Percentiles rank a stretch among this genome's conserved stretches.
Evolutionary conservation across 2,113 vertebrate genomes (phyloP).

Genomic region (Clarias gariepinus): DNA sequence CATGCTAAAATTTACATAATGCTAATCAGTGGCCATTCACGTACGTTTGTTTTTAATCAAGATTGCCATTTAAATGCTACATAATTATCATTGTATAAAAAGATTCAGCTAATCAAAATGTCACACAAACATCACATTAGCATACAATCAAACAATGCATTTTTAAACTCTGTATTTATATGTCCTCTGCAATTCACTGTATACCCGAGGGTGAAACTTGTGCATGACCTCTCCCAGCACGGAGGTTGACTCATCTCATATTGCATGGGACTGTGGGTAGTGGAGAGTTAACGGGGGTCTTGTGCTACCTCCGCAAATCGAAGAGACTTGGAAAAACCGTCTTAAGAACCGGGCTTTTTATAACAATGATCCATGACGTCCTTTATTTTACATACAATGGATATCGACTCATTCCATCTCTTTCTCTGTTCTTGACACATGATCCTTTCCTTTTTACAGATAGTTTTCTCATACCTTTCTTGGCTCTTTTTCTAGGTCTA

Average conservation of each 20-base stretch:
- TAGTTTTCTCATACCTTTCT: not conserved
- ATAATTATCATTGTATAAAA: not conserved
- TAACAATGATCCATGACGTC: not conserved
- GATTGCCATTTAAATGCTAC: not conserved
- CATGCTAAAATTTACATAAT: not conserved
- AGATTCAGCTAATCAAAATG: not conserved
- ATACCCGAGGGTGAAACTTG: conserved; percentile 2
- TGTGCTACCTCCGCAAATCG: not conserved
- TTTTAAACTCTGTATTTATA: not conserved
- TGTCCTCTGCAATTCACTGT: not conserved
- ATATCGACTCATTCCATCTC: no score
- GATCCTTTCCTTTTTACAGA: not conserved
- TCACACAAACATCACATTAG: not conserved
- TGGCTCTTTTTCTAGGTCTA: not conserved
- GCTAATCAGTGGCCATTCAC: conserved; percentile 3
- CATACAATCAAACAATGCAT: not conserved
- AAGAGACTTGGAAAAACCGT: conserved; percentile 18
- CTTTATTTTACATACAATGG: not conserved
- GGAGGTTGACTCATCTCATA: conserved; percentile 21
- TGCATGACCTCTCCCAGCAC: conserved; percentile 23
- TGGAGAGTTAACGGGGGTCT: conserved; percentile 12
- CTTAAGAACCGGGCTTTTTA: not conserved
- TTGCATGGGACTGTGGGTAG: conserved; percentile 17
- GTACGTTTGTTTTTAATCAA: not conserved
- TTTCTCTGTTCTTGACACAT: not conserved